Evolutionary conservation across 2,888 invertebrate genomes (phyloP), one percentile per base, ranked within the genome.

Genomic region (Drosophila subquinaria): DNA sequence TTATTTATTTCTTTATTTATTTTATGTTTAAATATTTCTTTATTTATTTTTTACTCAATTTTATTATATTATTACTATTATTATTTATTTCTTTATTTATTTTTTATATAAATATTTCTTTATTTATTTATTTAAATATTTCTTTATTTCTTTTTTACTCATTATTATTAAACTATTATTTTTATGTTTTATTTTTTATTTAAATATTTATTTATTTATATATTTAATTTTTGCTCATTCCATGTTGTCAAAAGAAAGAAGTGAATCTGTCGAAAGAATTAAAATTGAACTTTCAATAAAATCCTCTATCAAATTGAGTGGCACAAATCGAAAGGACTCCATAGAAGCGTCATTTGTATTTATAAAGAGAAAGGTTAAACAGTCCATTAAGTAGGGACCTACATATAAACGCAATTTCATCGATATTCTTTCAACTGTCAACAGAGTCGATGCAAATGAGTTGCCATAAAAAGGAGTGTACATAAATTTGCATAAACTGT

Each of bases 401-500:
- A 52, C 23, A 23, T 50, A 27, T 45, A 13, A 15, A 4, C 23
- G 33, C 38, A 10, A 38, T 23, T 27, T 40, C 27, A 48, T 43
- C 38, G 23, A 56, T 56, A n/a, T 45, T 11, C 42, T 35, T 9
- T 35, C 53, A 59, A 3, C 52, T 61, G 42, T 61, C 57, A 42
- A 8, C 52, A 10, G 27, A 48, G 43, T 35, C 43, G 20, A 67
- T 57, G 67, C 73, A 73, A 62, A 73, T 73, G 51, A 56, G 40
- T 42, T 13, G 9, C 10, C n/a, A 27, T 60, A 43, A 59, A 57
- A 50, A 30, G n/a, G 15, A 45, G 36, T 40, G 43, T 47, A 53
- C 23, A 23, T 23, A 23, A 42, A 73, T 73, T 73, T 72, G 23
- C 47, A 61, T 73, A 61, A 73, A 43, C 36, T 50, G 15, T 36